Evolutionary conservation across 2,888 invertebrate species (phyloP).

Genomic region (Formica aserva): DNA sequence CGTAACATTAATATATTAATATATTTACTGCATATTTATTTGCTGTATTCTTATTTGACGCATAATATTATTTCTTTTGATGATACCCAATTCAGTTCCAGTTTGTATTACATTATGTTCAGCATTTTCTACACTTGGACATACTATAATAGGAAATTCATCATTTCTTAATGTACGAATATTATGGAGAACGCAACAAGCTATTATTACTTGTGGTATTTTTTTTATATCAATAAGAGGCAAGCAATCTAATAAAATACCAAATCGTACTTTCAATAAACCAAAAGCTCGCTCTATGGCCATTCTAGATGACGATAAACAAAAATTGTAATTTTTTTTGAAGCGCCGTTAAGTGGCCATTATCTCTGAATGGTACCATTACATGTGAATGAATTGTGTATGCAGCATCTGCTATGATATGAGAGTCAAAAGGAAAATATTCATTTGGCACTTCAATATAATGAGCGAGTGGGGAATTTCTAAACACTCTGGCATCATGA

Average conservation of each 20-base stretch:
- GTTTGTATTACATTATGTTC: no score
- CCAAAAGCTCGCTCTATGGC: background rate
- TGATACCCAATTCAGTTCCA: no score
- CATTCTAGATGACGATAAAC: background rate
- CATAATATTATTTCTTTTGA: no score
- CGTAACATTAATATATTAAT: no score
- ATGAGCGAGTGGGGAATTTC: background rate
- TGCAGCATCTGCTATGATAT: background rate
- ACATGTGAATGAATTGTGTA: background rate
- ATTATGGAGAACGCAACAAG: background rate
- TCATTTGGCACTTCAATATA: background rate
- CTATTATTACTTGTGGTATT: background rate
- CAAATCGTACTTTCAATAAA: background rate
- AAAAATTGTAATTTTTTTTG: background rate
- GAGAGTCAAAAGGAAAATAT: background rate
- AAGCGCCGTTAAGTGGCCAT: background rate
- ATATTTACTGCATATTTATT: no score
- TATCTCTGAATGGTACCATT: background rate
- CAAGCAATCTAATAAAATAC: conserved; percentile 9
- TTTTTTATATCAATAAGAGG: background rate
- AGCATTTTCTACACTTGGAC: no score
- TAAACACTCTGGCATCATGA: no score
- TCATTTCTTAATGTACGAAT: background rate
- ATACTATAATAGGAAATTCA: no score
- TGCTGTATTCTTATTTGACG: no score